Percentiles rank a stretch among this genome's conserved stretches.
Conservation (phyloP, 2,113 vertebrate genomes). For the Camelus bactrianus region DNA sequence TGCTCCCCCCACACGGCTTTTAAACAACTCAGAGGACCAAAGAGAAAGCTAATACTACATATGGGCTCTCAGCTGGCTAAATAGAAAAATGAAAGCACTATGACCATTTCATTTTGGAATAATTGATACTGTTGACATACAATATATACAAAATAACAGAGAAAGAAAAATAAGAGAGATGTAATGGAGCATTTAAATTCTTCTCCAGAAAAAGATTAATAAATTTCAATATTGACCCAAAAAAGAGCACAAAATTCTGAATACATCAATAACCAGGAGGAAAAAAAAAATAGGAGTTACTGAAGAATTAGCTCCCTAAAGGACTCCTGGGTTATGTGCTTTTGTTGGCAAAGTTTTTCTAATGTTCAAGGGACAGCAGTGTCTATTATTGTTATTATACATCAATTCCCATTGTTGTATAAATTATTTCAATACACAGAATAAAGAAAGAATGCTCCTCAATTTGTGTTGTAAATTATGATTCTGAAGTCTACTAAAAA, state of each 20-base stretch:
- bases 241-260: not conserved
- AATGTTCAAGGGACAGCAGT: not conserved
- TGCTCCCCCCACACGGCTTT: not conserved
- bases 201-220: constrained; percentile 28
- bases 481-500: not conserved
- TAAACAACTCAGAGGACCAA: not conserved
- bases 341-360: constrained; percentile 4
- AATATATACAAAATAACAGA: constrained; percentile 9
- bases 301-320: not conserved
- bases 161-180: not conserved
- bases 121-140: not conserved
- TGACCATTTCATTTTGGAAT: not conserved
- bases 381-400: not conserved
- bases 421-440: constrained; percentile 41
- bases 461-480: not conserved
- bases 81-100: not conserved
- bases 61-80: not conserved
- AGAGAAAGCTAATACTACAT: not conserved
- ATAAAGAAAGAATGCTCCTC: not conserved
- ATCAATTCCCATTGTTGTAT: not conserved
- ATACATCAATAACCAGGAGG: not conserved
- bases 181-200: not conserved
- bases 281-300: not conserved
- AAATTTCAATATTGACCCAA: not conserved
- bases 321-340: not conserved